phyloP scores from a whole-genome alignment of 2,113 vertebrate genomes.

The Struthidea cinerea region DNA sequence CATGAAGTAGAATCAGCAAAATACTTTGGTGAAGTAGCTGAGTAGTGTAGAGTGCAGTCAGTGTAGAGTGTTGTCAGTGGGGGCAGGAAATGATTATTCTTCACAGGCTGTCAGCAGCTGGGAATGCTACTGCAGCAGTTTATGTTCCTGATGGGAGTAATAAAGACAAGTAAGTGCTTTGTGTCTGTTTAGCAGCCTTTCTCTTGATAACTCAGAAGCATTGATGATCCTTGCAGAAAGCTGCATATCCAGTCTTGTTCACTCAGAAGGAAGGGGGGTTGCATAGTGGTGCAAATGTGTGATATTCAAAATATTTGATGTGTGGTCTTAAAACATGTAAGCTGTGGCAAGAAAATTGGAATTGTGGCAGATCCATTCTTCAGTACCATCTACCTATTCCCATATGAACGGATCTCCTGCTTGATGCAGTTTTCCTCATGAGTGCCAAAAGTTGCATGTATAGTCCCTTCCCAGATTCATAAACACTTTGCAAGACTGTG shows the following conservation, averaged over 20 bases:
- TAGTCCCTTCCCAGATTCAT: background rate
- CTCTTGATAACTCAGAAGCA: background rate
- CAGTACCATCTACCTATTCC: background rate
- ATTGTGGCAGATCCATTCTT: background rate
- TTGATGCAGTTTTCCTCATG: background rate
- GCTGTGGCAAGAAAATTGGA: background rate
- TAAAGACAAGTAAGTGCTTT: background rate
- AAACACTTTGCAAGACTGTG: background rate
- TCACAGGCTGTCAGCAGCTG: background rate
- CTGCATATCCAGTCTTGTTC: background rate
- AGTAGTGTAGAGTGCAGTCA: background rate
- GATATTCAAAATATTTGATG: background rate
- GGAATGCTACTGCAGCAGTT: background rate
- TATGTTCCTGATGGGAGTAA: background rate
- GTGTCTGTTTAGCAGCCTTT: background rate
- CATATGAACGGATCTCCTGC: background rate
- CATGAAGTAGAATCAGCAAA: background rate
- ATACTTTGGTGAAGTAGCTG: background rate
- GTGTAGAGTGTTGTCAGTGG: background rate
- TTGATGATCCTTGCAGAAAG: background rate
- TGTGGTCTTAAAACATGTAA: background rate
- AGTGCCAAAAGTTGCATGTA: accelerated
- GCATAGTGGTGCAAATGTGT: background rate
- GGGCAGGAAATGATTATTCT: background rate
- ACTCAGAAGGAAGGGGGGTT: background rate